These are phyloP conservation scores for Urocolius indicus DNA, from an alignment of 2,113 vertebrate genomes.

Conservation along the genomic window DNA sequence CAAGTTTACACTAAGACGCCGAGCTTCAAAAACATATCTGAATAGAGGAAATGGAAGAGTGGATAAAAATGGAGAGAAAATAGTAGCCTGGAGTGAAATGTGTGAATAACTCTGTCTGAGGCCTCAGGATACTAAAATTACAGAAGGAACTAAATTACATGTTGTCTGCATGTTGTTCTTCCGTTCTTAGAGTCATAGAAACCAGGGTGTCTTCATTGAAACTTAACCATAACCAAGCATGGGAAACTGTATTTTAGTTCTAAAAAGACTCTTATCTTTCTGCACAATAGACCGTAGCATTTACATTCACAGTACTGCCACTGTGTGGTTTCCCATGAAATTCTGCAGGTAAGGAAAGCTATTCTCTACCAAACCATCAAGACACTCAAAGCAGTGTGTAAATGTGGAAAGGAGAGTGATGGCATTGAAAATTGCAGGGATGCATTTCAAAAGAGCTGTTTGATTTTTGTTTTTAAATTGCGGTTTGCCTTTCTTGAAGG, in stretches of 20 bases:
- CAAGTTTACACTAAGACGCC: not conserved
- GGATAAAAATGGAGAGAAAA: not conserved
- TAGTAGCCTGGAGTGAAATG: not conserved
- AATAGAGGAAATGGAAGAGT: not conserved
- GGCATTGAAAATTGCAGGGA: not conserved
- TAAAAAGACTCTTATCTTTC: not conserved
- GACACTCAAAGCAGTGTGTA: not conserved
- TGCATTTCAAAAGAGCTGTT: not conserved
- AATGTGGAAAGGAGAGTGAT: not conserved
- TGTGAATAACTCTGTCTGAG: not conserved
- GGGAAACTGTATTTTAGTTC: slow-evolving; percentile 1
- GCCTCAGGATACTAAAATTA: slow-evolving; percentile 13
- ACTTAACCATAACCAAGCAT: not conserved
- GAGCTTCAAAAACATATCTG: not conserved
- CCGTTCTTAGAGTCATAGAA: not conserved
- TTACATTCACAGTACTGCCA: slow-evolving; percentile 61
- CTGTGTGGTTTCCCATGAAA: slow-evolving; percentile 60
- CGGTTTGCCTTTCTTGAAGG: not conserved
- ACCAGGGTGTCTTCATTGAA: not conserved
- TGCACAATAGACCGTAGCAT: not conserved
- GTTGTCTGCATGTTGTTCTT: not conserved
- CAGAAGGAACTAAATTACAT: not conserved
- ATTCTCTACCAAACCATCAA: not conserved
- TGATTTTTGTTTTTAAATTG: not conserved
- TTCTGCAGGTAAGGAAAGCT: not conserved